Evolutionary conservation across 1,140 invertebrate genomes (phyloP).

Genomic region (Pseudobourletiella spinata): DNA sequence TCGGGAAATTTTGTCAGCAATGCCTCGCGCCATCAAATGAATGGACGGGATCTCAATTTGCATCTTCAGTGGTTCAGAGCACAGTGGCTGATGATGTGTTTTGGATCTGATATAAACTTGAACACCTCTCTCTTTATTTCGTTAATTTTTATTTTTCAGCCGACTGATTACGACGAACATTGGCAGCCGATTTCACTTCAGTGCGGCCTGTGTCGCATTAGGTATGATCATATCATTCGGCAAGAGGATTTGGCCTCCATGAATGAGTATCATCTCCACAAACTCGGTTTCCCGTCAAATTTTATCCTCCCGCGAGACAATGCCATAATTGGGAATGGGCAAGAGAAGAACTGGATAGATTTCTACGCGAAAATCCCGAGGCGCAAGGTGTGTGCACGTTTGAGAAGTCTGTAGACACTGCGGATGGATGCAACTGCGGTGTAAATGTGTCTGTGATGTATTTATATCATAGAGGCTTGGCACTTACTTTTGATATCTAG

Average conservation of each 20-base stretch:
- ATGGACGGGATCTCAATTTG: too few species aligned
- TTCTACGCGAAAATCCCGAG: constrained; percentile 18
- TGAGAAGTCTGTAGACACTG: background rate
- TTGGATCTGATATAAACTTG: too few species aligned
- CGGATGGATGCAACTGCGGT: background rate
- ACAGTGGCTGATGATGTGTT: too few species aligned
- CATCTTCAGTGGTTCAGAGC: too few species aligned
- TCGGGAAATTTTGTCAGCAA: too few species aligned
- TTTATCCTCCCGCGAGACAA: constrained; percentile 6
- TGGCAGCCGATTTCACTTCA: constrained; percentile 30
- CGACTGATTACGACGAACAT: constrained; percentile 27
- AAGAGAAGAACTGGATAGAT: background rate
- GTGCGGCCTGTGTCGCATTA: constrained; percentile 23
- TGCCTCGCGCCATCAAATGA: too few species aligned
- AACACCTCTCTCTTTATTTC: too few species aligned
- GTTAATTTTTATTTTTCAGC: constrained; percentile 11
- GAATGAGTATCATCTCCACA: background rate
- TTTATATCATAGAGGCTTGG: background rate
- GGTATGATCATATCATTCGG: constrained; percentile 23
- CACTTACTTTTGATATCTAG: background rate
- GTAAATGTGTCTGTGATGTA: background rate
- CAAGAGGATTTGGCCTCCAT: constrained; percentile 10
- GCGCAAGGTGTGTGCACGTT: constrained; percentile 9
- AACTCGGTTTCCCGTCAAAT: constrained; percentile 5
- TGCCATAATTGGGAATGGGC: too few species aligned